Percentiles rank a stretch among this genome's conserved stretches.
Conservation (phyloP, 2,113 vertebrate genomes). For the Paramisgurnus dabryanus region DNA sequence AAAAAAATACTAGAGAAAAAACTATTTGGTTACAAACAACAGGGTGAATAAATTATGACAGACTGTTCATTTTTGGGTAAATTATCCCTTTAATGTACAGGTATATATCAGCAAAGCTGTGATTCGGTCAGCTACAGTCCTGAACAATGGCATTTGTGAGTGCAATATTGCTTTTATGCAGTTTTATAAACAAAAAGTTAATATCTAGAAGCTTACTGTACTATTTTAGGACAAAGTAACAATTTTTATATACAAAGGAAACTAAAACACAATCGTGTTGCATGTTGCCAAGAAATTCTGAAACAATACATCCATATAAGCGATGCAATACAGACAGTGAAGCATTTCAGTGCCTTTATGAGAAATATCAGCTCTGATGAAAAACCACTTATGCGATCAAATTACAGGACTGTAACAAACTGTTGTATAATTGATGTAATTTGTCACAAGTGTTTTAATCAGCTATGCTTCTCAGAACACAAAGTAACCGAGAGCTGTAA, state of each 20-base stretch:
- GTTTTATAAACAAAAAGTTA: too few relatives aligned
- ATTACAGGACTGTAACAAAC: slow-evolving; percentile 5
- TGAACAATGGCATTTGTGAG: too few relatives aligned
- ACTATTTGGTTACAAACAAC: too few relatives aligned
- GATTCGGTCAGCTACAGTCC: too few relatives aligned
- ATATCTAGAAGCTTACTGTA: too few relatives aligned
- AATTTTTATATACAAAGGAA: background rate
- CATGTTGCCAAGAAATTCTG: too few relatives aligned
- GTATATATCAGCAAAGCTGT: too few relatives aligned
- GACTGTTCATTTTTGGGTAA: too few relatives aligned
- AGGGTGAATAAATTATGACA: too few relatives aligned
- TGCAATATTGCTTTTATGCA: too few relatives aligned
- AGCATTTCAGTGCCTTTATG: background rate
- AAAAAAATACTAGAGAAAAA: too few relatives aligned
- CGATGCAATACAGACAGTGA: background rate
- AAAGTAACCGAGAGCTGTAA: background rate
- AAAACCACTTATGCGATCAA: background rate
- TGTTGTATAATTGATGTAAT: slow-evolving; percentile 9
- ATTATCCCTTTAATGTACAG: too few relatives aligned
- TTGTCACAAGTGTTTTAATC: slow-evolving; percentile 11
- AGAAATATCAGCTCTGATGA: background rate
- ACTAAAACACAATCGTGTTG: background rate
- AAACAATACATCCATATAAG: background rate
- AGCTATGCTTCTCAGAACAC: background rate
- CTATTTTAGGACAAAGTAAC: background rate